Base-by-base conservation (phyloP, 1,140 invertebrate species). In the Sycophila sp. region DNA sequence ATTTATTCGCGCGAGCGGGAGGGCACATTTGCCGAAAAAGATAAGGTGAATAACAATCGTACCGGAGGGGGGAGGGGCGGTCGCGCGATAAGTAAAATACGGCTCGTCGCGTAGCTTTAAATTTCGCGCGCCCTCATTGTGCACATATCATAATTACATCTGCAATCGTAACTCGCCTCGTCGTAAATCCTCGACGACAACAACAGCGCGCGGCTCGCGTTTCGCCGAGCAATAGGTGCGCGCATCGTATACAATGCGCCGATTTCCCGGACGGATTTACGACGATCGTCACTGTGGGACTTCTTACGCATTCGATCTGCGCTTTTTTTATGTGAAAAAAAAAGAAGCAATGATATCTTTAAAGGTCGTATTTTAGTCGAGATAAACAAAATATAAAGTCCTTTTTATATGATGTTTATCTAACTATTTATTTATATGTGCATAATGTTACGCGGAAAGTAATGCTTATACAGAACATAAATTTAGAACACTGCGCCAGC, bases 141-240 rank as follows among this genome's bases (percentile, higher is more conserved):
- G 45, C 71, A 70, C 69, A 71, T 77, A 77, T 77, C 72, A 74
- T 75, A 74, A 75, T 77, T 75, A 69, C 76, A 75, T 75, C 69
- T 75, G 67, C 69, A 75, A 75, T 75, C 77, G 73, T 76, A 76
- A 69, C 74, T 56, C 30, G 15, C 47, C 59, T 45, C 64, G 63
- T 66, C 49, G 30, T 65, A 38, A 55, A 62, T 40, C 32, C 56
- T 10, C 19, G 5, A 26, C 56, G 19, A 45, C n/a, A n/a, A n/a
- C 49, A n/a, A 26, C 49, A n/a, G 26, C 24, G 24, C 19, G 2
- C 71, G 55, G 62, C 69, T 59, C 28, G 58, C 67, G 59, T 72
- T 56, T 10, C 40, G n/a, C 19, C 2, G 40, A 2, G 15, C 19
- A 22, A 47, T 45, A 19, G n/a, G n/a, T 45, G 24, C 4, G n/a